A percentile compares a stretch with the other conserved stretches of the same genome.
Evolutionary conservation across 2,888 invertebrate species (phyloP).

Genomic region (Pollenia griseotomentosa): DNA sequence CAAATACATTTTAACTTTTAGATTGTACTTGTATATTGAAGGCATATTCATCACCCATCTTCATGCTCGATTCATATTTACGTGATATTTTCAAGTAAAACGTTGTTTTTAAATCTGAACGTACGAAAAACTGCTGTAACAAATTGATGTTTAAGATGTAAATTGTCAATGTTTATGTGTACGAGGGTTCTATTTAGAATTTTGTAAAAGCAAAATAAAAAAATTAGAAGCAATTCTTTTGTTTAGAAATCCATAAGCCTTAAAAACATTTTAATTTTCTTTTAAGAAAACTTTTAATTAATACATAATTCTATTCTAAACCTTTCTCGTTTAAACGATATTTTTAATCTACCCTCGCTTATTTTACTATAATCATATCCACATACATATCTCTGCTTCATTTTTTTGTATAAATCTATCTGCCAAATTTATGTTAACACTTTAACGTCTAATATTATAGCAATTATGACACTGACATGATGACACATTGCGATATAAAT

Average conservation of each 20-base stretch:
- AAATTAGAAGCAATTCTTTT: no score
- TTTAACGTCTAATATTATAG: constrained; percentile 40
- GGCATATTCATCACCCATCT: constrained; percentile 45
- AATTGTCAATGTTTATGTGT: constrained; percentile 15
- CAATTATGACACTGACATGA: constrained; percentile 38
- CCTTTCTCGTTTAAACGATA: no score
- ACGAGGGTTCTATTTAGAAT: neutral
- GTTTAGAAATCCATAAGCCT: no score
- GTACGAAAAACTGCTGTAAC: constrained; percentile 23
- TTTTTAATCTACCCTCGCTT: constrained; percentile 1
- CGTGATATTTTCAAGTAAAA: constrained; percentile 35
- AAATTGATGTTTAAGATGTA: constrained; percentile 37
- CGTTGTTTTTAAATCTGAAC: neutral
- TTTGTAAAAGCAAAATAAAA: neutral
- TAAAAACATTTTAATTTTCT: no score
- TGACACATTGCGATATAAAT: constrained; percentile 46
- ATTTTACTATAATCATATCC: neutral
- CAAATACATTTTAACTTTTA: neutral
- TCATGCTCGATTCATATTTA: constrained; percentile 37
- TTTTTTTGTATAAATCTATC: neutral
- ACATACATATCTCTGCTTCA: neutral
- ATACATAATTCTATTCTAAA: no score
- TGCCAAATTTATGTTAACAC: constrained; percentile 41
- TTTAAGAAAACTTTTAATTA: no score
- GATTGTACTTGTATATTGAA: neutral